These are phyloP conservation scores for Clitarchus hookeri DNA, from an alignment of 2,888 invertebrate genomes.

Conservation along the genomic window DNA sequence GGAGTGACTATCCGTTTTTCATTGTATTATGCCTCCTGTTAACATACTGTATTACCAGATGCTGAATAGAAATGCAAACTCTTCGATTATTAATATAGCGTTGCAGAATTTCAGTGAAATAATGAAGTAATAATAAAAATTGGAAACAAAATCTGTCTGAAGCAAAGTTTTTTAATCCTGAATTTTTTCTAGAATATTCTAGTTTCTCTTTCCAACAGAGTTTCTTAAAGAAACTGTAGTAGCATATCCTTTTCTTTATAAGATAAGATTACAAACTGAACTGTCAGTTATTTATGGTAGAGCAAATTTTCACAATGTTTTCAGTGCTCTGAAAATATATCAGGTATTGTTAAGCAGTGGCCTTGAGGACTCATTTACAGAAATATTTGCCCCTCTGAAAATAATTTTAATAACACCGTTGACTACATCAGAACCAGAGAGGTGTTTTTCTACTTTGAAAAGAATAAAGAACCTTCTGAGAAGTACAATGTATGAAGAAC, in stretches of 20 bases:
- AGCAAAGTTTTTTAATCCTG: background rate
- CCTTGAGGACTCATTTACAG: background rate
- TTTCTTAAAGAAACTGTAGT: background rate
- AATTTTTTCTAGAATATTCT: background rate
- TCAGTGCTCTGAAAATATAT: background rate
- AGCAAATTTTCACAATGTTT: background rate
- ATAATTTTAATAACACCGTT: background rate
- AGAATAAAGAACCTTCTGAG: background rate
- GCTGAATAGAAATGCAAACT: too few species aligned
- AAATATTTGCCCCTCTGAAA: conserved; percentile 10
- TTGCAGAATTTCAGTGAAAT: too few species aligned
- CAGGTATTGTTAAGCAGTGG: background rate
- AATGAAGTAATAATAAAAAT: too few species aligned
- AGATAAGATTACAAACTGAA: background rate
- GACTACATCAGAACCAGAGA: background rate
- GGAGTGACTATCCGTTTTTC: too few species aligned
- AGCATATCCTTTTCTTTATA: background rate
- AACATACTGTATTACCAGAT: too few species aligned
- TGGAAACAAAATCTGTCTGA: background rate
- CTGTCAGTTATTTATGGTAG: background rate
- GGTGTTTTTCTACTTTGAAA: background rate
- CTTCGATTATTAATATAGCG: too few species aligned
- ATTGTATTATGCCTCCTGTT: too few species aligned
- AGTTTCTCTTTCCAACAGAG: background rate
- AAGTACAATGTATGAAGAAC: background rate